These are phyloP conservation scores for Drosophila trapezifrons DNA, from an alignment of 1,140 invertebrate genomes.

Conservation along the genomic window DNA sequence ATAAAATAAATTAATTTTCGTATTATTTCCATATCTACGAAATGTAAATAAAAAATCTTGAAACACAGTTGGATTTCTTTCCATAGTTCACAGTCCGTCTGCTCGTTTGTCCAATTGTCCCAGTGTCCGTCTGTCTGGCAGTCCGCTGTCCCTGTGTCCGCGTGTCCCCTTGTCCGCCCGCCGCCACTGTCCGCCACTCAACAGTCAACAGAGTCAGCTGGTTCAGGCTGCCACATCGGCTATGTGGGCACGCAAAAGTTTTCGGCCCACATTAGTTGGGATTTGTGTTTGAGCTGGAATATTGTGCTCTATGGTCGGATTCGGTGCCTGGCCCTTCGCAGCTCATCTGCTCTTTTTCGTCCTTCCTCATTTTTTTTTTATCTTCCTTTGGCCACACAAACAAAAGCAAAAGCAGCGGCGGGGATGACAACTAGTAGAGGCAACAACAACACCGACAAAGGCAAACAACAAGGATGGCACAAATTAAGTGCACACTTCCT, in stretches of 20 bases:
- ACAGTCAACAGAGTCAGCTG: conserved; percentile 80
- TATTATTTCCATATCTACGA: too few relatives aligned
- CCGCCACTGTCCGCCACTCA: conserved; percentile 58
- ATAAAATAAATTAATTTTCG: too few relatives aligned
- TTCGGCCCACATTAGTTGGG: conserved; percentile 80
- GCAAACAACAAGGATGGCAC: conserved; percentile 81
- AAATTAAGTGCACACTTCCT: conserved; percentile 82
- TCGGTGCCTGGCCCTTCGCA: conserved; percentile 56
- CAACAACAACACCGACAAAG: conserved; percentile 29
- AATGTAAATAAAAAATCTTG: not conserved
- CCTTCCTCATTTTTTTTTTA: conserved; percentile 9
- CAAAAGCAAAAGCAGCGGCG: conserved; percentile 52
- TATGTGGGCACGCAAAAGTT: conserved; percentile 70
- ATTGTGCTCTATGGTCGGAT: conserved; percentile 73
- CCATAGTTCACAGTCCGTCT: not conserved
- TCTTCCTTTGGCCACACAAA: conserved; percentile 46
- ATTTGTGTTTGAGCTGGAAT: conserved; percentile 80
- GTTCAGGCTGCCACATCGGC: conserved; percentile 34
- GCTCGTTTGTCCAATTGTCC: conserved; percentile 13
- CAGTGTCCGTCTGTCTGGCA: not conserved
- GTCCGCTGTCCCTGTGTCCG: conserved; percentile 1
- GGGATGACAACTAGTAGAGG: conserved; percentile 48
- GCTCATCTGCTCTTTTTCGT: conserved; percentile 28
- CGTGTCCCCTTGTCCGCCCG: conserved; percentile 26
- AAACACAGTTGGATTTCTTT: not conserved